Conservation (phyloP, 2,888 invertebrate species). For the Synanthedon myopaeformis region DNA sequence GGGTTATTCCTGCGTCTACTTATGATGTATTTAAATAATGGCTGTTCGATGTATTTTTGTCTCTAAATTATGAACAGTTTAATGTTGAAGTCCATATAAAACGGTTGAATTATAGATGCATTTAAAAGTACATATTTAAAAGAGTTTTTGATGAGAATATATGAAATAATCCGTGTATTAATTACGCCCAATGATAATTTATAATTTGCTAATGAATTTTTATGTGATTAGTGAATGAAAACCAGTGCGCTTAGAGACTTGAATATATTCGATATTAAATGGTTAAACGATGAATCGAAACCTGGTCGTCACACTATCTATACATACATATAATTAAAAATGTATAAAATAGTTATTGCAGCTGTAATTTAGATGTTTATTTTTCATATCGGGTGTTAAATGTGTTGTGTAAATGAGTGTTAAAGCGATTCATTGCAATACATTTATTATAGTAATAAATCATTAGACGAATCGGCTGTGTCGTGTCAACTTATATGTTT, state of each 20-base stretch:
- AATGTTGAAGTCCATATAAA: conserved; percentile 43
- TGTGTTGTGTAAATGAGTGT: conserved; percentile 64
- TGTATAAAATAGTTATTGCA: conserved; percentile 70
- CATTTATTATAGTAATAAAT: conserved; percentile 18
- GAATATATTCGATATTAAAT: conserved; percentile 41
- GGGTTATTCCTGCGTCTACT: conserved; percentile 52
- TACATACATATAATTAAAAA: conserved; percentile 52
- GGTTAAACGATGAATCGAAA: conserved; percentile 19
- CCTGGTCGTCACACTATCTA: conserved; percentile 39
- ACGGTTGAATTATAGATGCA: conserved; percentile 42
- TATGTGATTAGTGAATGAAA: conserved; percentile 31
- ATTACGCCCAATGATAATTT: conserved; percentile 18
- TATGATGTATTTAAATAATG: conserved; percentile 29
- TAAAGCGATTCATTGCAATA: conserved; percentile 59
- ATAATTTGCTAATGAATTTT: conserved; percentile 43
- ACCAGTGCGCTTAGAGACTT: conserved; percentile 61
- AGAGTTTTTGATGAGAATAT: conserved; percentile 20
- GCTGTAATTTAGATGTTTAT: conserved; percentile 69
- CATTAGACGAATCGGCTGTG: conserved; percentile 67
- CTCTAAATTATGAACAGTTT: conserved; percentile 43
- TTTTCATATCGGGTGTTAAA: conserved; percentile 70
- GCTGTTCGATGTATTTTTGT: conserved; percentile 55
- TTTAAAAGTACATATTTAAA: conserved; percentile 26
- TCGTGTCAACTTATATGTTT: conserved; percentile 58
- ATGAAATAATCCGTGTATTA: not conserved